Percentiles rank a stretch among this genome's conserved stretches.
Conservation (phyloP, 1,140 invertebrate species). For the Callitettix versicolor region DNA sequence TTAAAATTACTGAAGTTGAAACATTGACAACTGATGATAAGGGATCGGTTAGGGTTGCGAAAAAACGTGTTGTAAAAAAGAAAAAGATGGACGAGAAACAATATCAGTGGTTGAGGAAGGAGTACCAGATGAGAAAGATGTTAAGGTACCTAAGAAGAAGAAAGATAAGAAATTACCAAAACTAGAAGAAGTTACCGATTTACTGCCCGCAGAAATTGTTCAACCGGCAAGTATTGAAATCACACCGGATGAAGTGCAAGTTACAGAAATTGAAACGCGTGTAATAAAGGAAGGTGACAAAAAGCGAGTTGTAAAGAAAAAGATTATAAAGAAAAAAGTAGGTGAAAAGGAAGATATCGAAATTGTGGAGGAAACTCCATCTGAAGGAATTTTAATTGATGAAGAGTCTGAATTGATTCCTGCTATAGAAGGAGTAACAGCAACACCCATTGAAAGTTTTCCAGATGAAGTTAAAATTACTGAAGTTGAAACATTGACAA, state of each 20-base stretch:
- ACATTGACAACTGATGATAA: conserved; percentile 19
- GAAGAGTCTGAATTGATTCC: conserved; percentile 15
- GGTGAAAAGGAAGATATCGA: conserved; percentile 24
- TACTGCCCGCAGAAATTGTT: conserved; percentile 13
- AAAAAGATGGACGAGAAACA: conserved; percentile 10
- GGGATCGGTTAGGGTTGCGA: conserved; percentile 11
- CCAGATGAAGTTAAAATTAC: conserved; percentile 32
- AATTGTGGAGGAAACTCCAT: conserved; percentile 21
- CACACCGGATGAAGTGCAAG: conserved; percentile 24
- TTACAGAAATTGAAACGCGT: conserved; percentile 22
- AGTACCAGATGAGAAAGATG: neutral
- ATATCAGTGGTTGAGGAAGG: neutral
- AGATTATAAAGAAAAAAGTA: conserved; percentile 20
- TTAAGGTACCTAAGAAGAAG: neutral
- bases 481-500: conserved; percentile 30
- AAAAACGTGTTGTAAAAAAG: conserved; percentile 13
- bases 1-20: conserved; percentile 23
- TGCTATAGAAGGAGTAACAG: conserved; percentile 15
- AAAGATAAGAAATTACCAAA: neutral
- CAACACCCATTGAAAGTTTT: conserved; percentile 21
- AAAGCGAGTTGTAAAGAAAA: conserved; percentile 28
- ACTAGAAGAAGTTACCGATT: conserved; percentile 8
- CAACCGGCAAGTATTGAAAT: conserved; percentile 12
- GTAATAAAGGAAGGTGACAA: conserved; percentile 9
- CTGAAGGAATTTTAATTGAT: conserved; percentile 12